Percentiles rank a stretch among this genome's conserved stretches.
These are phyloP conservation scores for Coryphaenoides rupestris DNA, from an alignment of 2,113 vertebrate species.

Conservation along the genomic window DNA sequence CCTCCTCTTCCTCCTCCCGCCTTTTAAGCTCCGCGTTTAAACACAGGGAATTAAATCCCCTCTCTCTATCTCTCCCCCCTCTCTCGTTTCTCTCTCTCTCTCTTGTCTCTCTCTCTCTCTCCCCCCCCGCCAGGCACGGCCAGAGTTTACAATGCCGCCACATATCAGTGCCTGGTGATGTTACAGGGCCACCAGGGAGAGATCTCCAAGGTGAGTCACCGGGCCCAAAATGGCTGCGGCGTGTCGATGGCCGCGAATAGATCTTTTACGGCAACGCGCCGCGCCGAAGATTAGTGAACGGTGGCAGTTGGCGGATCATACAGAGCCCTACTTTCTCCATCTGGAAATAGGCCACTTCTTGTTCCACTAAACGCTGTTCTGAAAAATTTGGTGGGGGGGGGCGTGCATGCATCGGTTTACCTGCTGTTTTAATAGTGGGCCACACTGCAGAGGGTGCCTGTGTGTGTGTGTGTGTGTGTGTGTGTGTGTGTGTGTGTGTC, in stretches of 20 bases:
- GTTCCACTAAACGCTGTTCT: too few species aligned
- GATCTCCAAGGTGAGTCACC: conserved; percentile 86
- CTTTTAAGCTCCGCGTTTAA: conserved; percentile 30
- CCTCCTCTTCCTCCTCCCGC: conserved; percentile 10
- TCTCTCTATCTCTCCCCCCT: too few species aligned
- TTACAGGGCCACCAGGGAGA: conserved; percentile 86
- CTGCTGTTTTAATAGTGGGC: too few species aligned
- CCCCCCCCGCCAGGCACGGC: conserved; percentile 91
- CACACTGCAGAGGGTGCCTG: background rate
- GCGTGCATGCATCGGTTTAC: too few species aligned
- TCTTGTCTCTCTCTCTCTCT: too few species aligned
- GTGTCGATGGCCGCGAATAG: background rate
- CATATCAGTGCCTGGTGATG: conserved; percentile 78
- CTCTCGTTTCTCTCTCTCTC: too few species aligned
- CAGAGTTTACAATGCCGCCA: conserved; percentile 78
- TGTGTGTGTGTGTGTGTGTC: conserved; percentile 4
- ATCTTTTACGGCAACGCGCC: background rate
- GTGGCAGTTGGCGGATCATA: background rate
- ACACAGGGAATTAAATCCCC: conserved; percentile 39
- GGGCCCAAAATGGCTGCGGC: background rate
- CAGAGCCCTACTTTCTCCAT: background rate
- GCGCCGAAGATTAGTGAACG: background rate
- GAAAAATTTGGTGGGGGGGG: too few species aligned
- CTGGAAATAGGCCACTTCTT: too few species aligned
- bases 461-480: conserved; percentile 5